Percentiles rank a stretch among this genome's conserved stretches.
phyloP scores from a whole-genome alignment of 1,140 invertebrate genomes.

The Myzus persicae region DNA sequence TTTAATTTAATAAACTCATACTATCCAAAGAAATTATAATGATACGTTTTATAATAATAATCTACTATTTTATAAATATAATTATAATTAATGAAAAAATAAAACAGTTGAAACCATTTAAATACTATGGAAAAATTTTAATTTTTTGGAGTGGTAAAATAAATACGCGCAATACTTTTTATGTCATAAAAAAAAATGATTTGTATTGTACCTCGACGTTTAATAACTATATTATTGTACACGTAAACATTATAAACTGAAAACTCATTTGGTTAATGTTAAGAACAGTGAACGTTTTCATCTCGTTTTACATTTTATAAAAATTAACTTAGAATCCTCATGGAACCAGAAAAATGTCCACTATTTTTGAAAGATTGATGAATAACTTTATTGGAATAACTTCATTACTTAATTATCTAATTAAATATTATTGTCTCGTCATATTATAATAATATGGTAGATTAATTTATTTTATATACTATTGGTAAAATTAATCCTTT shows the following conservation, averaged over 20 bases:
- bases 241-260: background rate
- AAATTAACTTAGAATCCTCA: background rate
- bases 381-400: background rate
- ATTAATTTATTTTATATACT: background rate
- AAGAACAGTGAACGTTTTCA: background rate
- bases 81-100: background rate
- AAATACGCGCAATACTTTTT: background rate
- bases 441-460: background rate
- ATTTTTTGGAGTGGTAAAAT: constrained; percentile 6
- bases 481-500: background rate
- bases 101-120: background rate
- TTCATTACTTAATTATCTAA: background rate
- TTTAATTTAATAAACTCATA: background rate
- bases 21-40: background rate
- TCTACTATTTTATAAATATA: background rate
- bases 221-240: background rate
- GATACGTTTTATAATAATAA: background rate
- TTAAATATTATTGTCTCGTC: background rate
- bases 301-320: background rate
- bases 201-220: background rate
- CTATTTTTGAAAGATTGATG: background rate
- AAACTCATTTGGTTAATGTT: constrained; percentile 12
- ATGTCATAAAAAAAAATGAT: background rate
- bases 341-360: background rate
- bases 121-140: background rate